Evolutionary conservation across 2,113 vertebrate genomes (phyloP), one percentile per base, ranked within the genome.

Genomic region (Aldabrachelys gigantea): DNA sequence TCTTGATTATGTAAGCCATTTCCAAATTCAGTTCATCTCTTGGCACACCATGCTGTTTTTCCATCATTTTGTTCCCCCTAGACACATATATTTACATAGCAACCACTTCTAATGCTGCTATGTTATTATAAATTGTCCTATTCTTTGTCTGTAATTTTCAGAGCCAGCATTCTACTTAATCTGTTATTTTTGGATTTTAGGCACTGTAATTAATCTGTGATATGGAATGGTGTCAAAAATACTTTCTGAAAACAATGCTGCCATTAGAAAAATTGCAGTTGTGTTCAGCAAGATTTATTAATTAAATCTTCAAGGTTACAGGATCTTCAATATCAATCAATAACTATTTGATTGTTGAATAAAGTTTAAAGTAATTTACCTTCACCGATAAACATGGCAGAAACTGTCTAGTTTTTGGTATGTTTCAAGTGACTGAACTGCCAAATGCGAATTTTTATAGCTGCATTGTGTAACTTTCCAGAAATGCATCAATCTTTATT

Each of bases 301-400:
- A 93, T 97, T 98, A 93, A 94, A 65, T 91, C 90, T 97, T 97
- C 86, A 97, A 95, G 76, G 41, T 96, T 97, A 95, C 2, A 49
- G 44, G 90, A 79, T 85, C 59, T 90, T 95, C 89, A 69, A 59
- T 92, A 94, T 96, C 91, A 97, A 95, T 94, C 88, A 97, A 97
- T 95, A 95, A 78, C n/a, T 25, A 52, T 93, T 92, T 95, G 88
- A 97, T 97, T 97, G 88, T 86, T 96, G 59, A 12, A 94, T 87
- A 84, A 96, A 96, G 49, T 59, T 91, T 97, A 88, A 95, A 97
- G 95, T 89, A 0, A 87, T 96, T 97, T 95, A 89, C 81, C 92
- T 56, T 87, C 82, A 89, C 50, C 95, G 94, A 52, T 41, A 95
- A 47, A 21, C 10, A 87, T 96, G 83, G 79, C 41, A 97, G 78